phyloP scores from a whole-genome alignment of 64 coral and sea anemone genomes.

The Porites lutea region DNA sequence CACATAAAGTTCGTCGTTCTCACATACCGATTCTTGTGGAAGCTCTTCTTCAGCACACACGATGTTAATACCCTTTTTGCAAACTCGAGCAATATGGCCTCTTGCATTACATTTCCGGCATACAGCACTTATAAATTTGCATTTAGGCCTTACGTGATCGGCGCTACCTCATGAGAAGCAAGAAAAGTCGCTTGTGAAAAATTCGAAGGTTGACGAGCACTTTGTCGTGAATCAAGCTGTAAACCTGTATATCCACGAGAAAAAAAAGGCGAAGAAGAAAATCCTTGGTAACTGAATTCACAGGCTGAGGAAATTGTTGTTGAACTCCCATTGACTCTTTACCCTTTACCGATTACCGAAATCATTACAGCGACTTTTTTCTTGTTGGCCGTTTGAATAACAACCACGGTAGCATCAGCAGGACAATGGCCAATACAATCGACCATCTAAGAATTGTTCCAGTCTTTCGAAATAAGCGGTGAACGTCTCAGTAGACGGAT shows the following conservation, averaged over 20 bases:
- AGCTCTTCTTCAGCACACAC: slow-evolving; percentile 7
- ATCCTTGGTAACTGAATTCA: slow-evolving; percentile 34
- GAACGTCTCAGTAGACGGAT: slow-evolving; percentile 56
- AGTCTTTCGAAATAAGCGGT: slow-evolving; percentile 65
- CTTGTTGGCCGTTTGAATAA: slow-evolving; percentile 1
- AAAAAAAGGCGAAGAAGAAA: background rate
- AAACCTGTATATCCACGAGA: background rate
- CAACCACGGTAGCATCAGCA: slow-evolving; percentile 21
- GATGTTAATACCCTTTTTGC: slow-evolving; percentile 38
- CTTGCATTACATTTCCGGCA: slow-evolving; percentile 48
- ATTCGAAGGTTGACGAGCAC: slow-evolving; percentile 24
- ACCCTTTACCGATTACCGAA: slow-evolving; percentile 67
- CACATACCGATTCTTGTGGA: background rate
- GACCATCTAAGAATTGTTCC: slow-evolving; percentile 50
- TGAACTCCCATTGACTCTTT: slow-evolving; percentile 52
- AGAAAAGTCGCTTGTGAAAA: slow-evolving; percentile 7
- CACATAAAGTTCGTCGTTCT: background rate
- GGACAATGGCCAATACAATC: slow-evolving; percentile 20
- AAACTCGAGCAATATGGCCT: slow-evolving; percentile 47
- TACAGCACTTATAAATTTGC: slow-evolving; percentile 38
- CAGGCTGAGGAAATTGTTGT: slow-evolving; percentile 16
- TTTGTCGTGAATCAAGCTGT: background rate
- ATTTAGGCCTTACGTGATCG: slow-evolving; percentile 62
- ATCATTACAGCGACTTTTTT: slow-evolving; percentile 75
- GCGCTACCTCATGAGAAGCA: slow-evolving; percentile 55